A percentile compares a stretch with the other conserved stretches of the same genome.
These are phyloP conservation scores for Corynorhinus townsendii DNA, from an alignment of 2,113 vertebrate species.

Conservation along the genomic window DNA sequence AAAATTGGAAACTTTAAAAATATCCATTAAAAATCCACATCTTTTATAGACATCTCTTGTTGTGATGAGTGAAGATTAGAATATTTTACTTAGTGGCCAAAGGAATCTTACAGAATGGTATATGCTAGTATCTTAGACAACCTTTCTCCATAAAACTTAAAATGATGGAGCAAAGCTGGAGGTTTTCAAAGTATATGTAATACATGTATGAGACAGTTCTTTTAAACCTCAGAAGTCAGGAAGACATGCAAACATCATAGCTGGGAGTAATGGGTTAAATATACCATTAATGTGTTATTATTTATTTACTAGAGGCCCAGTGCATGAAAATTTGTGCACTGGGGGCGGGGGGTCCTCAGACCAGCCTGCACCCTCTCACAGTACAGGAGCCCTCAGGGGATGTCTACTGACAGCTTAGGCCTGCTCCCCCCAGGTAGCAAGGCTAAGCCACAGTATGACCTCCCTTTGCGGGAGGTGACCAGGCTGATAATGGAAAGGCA, in stretches of 20 bases:
- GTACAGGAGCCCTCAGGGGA: no score
- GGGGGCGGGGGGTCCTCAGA: no score
- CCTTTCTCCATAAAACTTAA: accelerated
- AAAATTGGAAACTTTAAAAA: background rate
- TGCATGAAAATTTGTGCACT: no score
- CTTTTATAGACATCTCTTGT: background rate
- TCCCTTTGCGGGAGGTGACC: no score
- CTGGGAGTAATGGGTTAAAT: background rate
- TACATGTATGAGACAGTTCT: background rate
- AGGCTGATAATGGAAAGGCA: no score
- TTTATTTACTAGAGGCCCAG: no score
- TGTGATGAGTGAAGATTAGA: background rate
- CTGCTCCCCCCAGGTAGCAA: no score
- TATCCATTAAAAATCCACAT: background rate
- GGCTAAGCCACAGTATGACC: no score
- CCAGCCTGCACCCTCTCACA: no score
- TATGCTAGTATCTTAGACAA: background rate
- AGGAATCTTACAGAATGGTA: background rate
- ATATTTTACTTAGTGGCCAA: background rate
- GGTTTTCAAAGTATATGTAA: background rate
- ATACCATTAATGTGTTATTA: background rate
- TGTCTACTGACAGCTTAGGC: no score
- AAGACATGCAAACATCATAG: background rate
- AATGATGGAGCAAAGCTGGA: background rate
- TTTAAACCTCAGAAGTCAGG: background rate